Percentiles rank a stretch among this genome's conserved stretches.
Evolutionary conservation across 2,888 invertebrate species (phyloP).

Genomic region (Drosophila suboccidentalis): DNA sequence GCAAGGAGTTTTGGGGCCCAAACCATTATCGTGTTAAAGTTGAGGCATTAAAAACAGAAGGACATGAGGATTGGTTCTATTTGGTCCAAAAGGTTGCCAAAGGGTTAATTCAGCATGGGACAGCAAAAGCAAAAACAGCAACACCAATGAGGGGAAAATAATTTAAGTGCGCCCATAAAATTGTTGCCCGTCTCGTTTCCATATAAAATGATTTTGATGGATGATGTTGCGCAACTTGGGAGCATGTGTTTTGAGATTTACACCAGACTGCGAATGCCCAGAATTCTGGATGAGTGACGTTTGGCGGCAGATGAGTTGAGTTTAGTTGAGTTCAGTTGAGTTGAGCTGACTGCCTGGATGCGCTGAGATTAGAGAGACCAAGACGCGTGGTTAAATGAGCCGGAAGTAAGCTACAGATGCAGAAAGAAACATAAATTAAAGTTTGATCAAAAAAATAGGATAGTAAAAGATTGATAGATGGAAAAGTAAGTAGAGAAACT

Average conservation of each 20-base stretch:
- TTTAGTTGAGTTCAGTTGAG: constrained; percentile 35
- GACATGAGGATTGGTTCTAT: constrained; percentile 13
- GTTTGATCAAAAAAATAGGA: constrained; percentile 19
- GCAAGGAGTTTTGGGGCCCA: constrained; percentile 25
- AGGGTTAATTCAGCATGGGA: constrained; percentile 58
- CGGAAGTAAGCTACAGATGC: constrained; percentile 46
- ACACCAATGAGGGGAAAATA: constrained; percentile 7
- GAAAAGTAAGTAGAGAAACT: background rate
- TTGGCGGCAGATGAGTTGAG: constrained; percentile 42
- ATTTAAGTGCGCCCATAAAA: constrained; percentile 64
- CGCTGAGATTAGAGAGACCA: constrained; percentile 64
- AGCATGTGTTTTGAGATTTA: constrained; percentile 76
- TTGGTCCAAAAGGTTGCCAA: constrained; percentile 38
- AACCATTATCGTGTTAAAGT: constrained; percentile 60
- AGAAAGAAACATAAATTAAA: constrained; percentile 20
- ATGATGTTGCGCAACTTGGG: constrained; percentile 79
- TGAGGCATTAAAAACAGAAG: constrained; percentile 62
- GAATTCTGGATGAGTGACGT: constrained; percentile 37
- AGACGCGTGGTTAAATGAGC: constrained; percentile 72
- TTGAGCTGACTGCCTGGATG: constrained; percentile 64
- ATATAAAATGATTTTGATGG: constrained; percentile 81
- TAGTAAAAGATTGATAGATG: constrained; percentile 4
- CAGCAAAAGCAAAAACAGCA: background rate
- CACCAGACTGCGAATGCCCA: constrained; percentile 38
- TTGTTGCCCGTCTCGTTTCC: constrained; percentile 73